A percentile compares a stretch with the other conserved stretches of the same genome.
These are phyloP conservation scores for Pterostichus madidus DNA, from an alignment of 2,888 invertebrate genomes.

Conservation along the genomic window DNA sequence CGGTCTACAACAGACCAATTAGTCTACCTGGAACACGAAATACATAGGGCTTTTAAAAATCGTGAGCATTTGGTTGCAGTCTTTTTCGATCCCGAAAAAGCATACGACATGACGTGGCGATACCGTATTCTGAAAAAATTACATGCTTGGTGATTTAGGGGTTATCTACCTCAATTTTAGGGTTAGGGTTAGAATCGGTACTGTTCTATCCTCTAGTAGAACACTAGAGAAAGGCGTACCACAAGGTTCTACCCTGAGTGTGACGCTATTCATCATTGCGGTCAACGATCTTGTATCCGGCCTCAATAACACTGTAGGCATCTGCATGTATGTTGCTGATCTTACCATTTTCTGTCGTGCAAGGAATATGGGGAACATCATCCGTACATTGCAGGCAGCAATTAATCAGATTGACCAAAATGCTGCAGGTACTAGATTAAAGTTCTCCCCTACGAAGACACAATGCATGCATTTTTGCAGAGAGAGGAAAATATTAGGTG, in stretches of 20 bases:
- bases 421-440: not conserved
- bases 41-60: constrained; percentile 62
- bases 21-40: constrained; percentile 59
- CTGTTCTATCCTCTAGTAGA: not conserved
- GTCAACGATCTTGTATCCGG: not conserved
- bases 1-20: constrained; percentile 67
- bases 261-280: not conserved
- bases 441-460: too few relatives aligned
- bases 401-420: constrained; percentile 14
- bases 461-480: too few relatives aligned
- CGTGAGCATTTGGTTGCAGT: constrained; percentile 67
- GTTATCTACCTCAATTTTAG: not conserved
- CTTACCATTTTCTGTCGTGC: constrained; percentile 10
- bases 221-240: not conserved
- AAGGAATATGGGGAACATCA: constrained; percentile 12
- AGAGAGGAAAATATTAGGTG: too few relatives aligned
- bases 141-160: constrained; percentile 40
- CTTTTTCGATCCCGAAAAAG: constrained; percentile 68
- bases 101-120: constrained; percentile 68
- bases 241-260: not conserved
- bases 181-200: not conserved
- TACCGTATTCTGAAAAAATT: constrained; percentile 66
- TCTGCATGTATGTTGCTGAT: constrained; percentile 37
- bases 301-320: not conserved
- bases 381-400: not conserved